Evolutionary conservation across 2,888 invertebrate species (phyloP).

Genomic region (Heliconius cydno): DNA sequence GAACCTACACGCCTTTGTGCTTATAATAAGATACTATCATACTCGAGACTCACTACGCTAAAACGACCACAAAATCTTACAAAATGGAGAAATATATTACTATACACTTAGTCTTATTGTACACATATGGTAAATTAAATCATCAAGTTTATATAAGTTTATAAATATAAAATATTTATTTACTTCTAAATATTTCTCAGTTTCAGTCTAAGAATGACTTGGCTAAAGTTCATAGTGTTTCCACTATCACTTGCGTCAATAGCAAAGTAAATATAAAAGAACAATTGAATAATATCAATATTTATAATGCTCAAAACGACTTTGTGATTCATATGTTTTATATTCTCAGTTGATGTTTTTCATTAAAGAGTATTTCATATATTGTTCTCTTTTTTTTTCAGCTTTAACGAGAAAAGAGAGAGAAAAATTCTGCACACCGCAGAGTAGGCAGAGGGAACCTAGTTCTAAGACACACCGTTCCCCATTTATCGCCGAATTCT

Average conservation of each 20-base stretch:
- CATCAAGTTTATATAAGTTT: neutral
- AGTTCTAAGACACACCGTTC: too few relatives aligned
- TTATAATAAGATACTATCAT: too few relatives aligned
- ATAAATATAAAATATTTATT: neutral
- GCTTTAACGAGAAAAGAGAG: neutral
- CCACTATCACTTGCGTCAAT: conserved; percentile 23
- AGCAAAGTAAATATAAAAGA: conserved; percentile 11
- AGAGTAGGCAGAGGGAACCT: too few relatives aligned
- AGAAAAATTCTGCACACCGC: too few relatives aligned
- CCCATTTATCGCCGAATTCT: too few relatives aligned
- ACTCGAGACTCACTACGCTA: too few relatives aligned
- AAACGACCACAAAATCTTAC: too few relatives aligned
- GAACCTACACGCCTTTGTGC: too few relatives aligned
- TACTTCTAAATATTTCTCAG: neutral
- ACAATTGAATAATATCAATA: conserved; percentile 26
- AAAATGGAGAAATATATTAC: too few relatives aligned
- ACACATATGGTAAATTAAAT: too few relatives aligned
- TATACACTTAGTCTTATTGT: too few relatives aligned
- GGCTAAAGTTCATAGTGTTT: neutral
- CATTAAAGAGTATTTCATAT: neutral
- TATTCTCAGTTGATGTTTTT: neutral
- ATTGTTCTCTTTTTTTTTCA: neutral
- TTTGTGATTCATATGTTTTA: conserved; percentile 2
- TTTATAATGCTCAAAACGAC: conserved; percentile 18
- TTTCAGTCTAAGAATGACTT: neutral